Evolutionary conservation across 2,797 vertebrate species (phyloP), one percentile per base, ranked within the genome.

Genomic region (Setipinna tenuifilis): DNA sequence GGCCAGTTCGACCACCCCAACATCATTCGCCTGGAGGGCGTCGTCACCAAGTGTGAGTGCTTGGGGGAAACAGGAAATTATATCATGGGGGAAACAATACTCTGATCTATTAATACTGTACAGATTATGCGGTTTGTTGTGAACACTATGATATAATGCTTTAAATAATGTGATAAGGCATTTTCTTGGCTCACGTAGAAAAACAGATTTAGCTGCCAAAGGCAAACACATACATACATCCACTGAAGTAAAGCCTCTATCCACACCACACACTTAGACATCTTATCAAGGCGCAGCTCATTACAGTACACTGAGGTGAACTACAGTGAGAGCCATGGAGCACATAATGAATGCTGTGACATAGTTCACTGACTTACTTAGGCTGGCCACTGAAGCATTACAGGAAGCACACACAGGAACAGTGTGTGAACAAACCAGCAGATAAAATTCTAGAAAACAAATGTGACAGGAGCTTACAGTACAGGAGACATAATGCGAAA

Each of bases 1-100:
- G 98, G 98, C 84, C 98, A 99, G 90, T 99, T 99, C 91, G 98
- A 99, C 93, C 98, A 99, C 88, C 98, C 98, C 0, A 99, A 98
- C 90, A 98, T 99, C 92, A 99, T 99, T 93, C 96, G 98, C 89
- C 94, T 99, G 92, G 98, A 99, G 95, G 98, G 98, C 0, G 98
- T 99, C 0, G 97, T 99, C 90, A 99, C 98, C 4, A 97, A 98
- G 97, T 98, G 98, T 99, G 95, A 93, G 97, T 93, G 86, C 35
- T 78, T 41, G 48, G 68, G 3, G 14, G 0, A 75, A 75, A 17
- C 68, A 75, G 28, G 68, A 75, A 75, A 35, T 75, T 14, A 75
- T 28, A 75, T 75, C 68, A 75, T 16, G 50, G 25, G 14, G 28
- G 68, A 75, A 75, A 75, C 68, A 75, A 75, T 75, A 75, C 28